Evolutionary conservation across 2,113 vertebrate species (phyloP), one percentile per base, ranked within the genome.

Genomic region (Asarcornis scutulata): DNA sequence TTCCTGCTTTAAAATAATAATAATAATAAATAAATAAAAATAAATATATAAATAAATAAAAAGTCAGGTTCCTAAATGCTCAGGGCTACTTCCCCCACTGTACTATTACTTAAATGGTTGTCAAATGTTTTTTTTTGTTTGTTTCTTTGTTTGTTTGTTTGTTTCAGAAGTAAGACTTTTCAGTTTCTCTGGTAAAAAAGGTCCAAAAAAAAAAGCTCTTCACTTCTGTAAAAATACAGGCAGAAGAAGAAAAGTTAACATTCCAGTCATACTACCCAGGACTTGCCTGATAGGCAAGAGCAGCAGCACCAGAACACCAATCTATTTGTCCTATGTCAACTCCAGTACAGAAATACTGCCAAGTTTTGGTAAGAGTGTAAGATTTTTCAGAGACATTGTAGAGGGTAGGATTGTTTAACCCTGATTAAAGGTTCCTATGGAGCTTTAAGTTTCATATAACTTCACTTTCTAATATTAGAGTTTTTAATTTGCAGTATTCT

Each of bases 381-480:
- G 21, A 46, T 90, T 93, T 93, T 83, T 83, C 84, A 91, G 72
- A 88, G 74, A 32, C 0, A 69, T 78, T 3, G 2, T 21, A 80
- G 68, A 77, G 60, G 46, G 17, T 71, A 83, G 46, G 72, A 74
- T 59, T 71, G 50, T 74, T 88, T 79, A 93, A 77, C 40, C 55
- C 46, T 22, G 10, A 52, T 68, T 89, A 83, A 88, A 83, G 25
- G 52, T 42, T 81, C 42, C 66, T 75, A 38, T 88, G 79, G 84
- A 89, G 72, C 63, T 83, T 67, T 67, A 88, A 63, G 44, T 86
- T 95, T 88, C 93, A 50, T 80, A 42, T 74, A 90, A 55, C 67
- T 88, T 95, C 56, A 60, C 60, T 91, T 85, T 93, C 53, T 83
- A 77, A 86, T 86, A 71, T 83, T 81, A 89, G 55, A 44, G 48